Evolutionary conservation across 2,888 invertebrate species (phyloP).

Genomic region (Leptogaster cylindrica): DNA sequence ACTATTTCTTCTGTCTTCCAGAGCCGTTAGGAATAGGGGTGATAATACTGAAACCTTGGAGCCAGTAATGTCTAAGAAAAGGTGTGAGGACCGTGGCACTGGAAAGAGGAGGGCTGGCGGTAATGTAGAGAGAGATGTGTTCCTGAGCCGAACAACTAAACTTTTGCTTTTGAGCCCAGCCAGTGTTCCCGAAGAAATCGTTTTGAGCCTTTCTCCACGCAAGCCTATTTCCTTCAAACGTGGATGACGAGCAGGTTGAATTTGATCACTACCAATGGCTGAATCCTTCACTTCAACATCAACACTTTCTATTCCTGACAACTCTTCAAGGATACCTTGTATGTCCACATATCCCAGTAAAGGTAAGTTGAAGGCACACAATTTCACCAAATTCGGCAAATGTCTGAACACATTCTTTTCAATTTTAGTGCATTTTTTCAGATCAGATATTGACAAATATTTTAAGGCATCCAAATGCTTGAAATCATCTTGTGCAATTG

Average conservation of each 20-base stretch:
- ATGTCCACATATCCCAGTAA: conserved; percentile 83
- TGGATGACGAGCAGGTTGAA: conserved; percentile 80
- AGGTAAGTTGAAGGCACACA: conserved; percentile 79
- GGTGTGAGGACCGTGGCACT: conserved; percentile 82
- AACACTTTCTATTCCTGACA: conserved; percentile 75
- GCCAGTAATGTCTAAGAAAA: conserved; percentile 79
- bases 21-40: conserved; percentile 77
- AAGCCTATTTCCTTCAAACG: conserved; percentile 76
- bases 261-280: conserved; percentile 79
- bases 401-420: conserved; percentile 82
- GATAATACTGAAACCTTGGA: conserved; percentile 78
- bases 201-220: conserved; percentile 75
- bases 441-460: conserved; percentile 70
- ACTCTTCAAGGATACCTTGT: conserved; percentile 79
- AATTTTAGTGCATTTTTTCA: conserved; percentile 75
- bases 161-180: conserved; percentile 79
- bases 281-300: conserved; percentile 88
- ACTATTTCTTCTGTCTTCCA: conserved; percentile 82
- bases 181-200: conserved; percentile 81
- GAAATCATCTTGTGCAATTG: conserved; percentile 79
- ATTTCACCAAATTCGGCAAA: conserved; percentile 71
- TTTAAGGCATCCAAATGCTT: conserved; percentile 72
- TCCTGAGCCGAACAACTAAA: conserved; percentile 76
- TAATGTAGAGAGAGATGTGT: conserved; percentile 78
- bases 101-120: conserved; percentile 87